Base-by-base conservation (phyloP, 1,140 invertebrate genomes). In the Danaus plexippus region DNA sequence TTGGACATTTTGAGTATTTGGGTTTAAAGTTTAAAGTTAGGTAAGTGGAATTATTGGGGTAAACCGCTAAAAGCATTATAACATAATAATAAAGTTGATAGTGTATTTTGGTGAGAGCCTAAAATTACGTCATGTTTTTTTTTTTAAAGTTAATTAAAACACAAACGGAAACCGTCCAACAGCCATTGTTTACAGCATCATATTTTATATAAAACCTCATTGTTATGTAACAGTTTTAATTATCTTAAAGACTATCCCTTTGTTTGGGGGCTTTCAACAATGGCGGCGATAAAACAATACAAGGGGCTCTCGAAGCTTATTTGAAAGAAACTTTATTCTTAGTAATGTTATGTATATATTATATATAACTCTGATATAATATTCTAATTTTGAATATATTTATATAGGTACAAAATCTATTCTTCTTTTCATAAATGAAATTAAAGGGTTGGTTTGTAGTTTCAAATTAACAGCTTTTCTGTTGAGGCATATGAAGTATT, bases 151-250 rank as follows among this genome's bases (percentile, higher is more conserved):
- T 32, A 32, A 32, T 32, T 32, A 32, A 32, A 32, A 32, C 11
- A 10, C 47, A 11, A 48, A 48, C 11, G 22, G 22, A 5, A 32
- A 32, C 22, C 7, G 22, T 32, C 22, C 22, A 6, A 2, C 22
- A 6, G 22, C 22, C 22, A 32, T 32, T 32, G 22, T 32, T 32
- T 32, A 32, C 22, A 52, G 50, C 50, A 15, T 15, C 9, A 15
- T 49, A 55, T 48, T 43, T 32, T 56, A 56, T 32, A 44, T 47
- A 49, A 49, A 56, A 48, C 47, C 48, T 56, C 40, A 56, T 56
- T 56, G 13, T 56, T 50, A 47, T 44, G 40, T 56, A 56, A 56
- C 47, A 43, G 54, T 56, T 56, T 56, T 56, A 56, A 56, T 56
- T 56, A 56, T 56, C 54, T 56, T 56, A 56, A 56, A 56, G 54